These are phyloP conservation scores for Oncorhynchus keta DNA, from an alignment of 2,113 vertebrate species.

Conservation along the genomic window DNA sequence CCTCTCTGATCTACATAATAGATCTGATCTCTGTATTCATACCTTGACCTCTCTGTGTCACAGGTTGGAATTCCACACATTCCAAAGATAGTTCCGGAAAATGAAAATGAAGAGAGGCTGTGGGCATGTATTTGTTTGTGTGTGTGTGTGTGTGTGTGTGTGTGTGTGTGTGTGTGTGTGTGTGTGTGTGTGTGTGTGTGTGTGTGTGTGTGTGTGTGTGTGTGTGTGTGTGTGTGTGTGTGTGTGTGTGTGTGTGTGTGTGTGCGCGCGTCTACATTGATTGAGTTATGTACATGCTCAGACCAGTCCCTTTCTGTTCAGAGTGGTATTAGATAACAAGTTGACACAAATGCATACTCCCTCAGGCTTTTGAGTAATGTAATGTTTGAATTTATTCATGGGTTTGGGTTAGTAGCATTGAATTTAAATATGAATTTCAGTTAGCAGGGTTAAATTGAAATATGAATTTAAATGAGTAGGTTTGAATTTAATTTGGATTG, in stretches of 20 bases:
- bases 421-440: not conserved
- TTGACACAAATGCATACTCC: conserved; percentile 23
- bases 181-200: not conserved
- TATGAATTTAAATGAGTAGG: no score
- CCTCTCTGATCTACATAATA: no score
- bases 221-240: not conserved
- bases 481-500: no score
- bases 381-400: conserved; percentile 6
- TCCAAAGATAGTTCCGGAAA: conserved; percentile 10
- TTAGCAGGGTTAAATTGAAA: not conserved
- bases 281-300: conserved; percentile 10
- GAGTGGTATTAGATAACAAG: conserved; percentile 7
- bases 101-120: conserved; percentile 19
- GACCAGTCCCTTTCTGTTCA: conserved; percentile 13
- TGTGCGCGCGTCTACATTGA: not conserved
- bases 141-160: not conserved
- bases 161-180: conserved; percentile 2
- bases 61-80: conserved; percentile 1
- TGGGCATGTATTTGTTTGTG: conserved; percentile 5
- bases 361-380: conserved; percentile 3
- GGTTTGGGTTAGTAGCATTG: conserved; percentile 9
- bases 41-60: not conserved
- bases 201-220: not conserved
- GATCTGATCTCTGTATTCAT: no score
- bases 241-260: not conserved